Base-by-base conservation (phyloP, 37 sponge, comb jelly and placozoan species). In the Eunapius fragilis region DNA sequence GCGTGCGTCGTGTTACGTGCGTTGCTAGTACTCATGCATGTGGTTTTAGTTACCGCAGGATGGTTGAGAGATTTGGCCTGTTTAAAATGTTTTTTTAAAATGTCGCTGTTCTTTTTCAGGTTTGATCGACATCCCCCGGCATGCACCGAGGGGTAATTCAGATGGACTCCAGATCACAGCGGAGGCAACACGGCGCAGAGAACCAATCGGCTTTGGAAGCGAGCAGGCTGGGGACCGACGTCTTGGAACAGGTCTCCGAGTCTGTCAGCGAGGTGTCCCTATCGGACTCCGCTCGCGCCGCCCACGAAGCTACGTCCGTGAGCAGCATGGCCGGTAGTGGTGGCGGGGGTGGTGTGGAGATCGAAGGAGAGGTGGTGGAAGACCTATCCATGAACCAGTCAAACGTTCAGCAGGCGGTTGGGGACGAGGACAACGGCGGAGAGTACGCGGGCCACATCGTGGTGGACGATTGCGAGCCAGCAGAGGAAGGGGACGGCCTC, bases 401-500 rank as follows among this genome's bases (percentile, higher is more conserved):
- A 25, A 27, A 37, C 13, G 27, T 48, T 3, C 38, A 34, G 25
- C 26, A 68, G 23, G 71, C 69, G 24, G 71, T 49, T 24, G 26
- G 41, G 45, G 74, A 71, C 37, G 73, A 47, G 73, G 47, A 37
- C 32, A 23, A 14, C 67, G 31, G 71, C 31, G 45, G 67, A 72
- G 27, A 9, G 7, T 45, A 47, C 83, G 6, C 32, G 12, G 47
- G 33, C 75, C 75, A 31, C 25, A 14, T 77, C 38, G 11, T 71
- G 72, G 50, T 80, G 68, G 22, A 37, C 76, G 41, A 75, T 68
- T 25, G 78, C 76, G 70, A 83, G 17, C 74, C 83, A 24, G 10
- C 24, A 27, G 76, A 75, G 3, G 31, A 26, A 10, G 35, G 24
- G 74, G 33, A 73, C 30, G 27, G 30, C 17, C 74, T 33, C 19